phyloP scores from a whole-genome alignment of 2,888 invertebrate genomes.

The Dione juno region DNA sequence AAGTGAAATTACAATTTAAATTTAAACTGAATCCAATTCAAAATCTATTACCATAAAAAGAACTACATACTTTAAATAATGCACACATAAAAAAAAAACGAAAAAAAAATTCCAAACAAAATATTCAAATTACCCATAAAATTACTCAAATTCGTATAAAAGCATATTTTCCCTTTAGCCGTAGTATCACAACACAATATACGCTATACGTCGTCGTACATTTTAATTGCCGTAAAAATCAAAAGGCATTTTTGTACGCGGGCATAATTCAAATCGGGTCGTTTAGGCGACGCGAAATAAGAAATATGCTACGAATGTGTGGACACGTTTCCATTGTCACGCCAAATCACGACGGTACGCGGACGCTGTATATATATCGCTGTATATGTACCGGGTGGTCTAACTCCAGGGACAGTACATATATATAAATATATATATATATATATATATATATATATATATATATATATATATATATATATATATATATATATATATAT shows the following conservation, averaged over 20 bases:
- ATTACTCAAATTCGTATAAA: constrained; percentile 7
- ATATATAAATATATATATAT: too few species aligned
- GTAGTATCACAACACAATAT: not conserved
- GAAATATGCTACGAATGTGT: constrained; percentile 35
- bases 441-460: too few species aligned
- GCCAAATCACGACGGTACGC: not conserved
- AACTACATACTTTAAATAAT: too few species aligned
- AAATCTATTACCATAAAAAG: too few species aligned
- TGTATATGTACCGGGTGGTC: too few species aligned
- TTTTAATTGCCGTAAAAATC: constrained; percentile 47
- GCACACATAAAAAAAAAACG: not conserved
- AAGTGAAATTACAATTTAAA: too few species aligned
- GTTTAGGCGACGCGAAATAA: constrained; percentile 41
- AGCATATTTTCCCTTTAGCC: constrained; percentile 21
- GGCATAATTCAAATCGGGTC: constrained; percentile 50
- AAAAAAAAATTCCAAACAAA: not conserved
- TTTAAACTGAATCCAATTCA: too few species aligned
- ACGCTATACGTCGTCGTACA: constrained; percentile 10
- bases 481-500: too few species aligned
- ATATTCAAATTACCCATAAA: constrained; percentile 7
- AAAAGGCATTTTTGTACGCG: constrained; percentile 51
- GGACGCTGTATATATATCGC: not conserved
- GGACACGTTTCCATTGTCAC: constrained; percentile 36
- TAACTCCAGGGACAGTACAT: too few species aligned
- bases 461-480: too few species aligned